Conservation (phyloP, 2,888 invertebrate species). For the Melipona beecheii region DNA sequence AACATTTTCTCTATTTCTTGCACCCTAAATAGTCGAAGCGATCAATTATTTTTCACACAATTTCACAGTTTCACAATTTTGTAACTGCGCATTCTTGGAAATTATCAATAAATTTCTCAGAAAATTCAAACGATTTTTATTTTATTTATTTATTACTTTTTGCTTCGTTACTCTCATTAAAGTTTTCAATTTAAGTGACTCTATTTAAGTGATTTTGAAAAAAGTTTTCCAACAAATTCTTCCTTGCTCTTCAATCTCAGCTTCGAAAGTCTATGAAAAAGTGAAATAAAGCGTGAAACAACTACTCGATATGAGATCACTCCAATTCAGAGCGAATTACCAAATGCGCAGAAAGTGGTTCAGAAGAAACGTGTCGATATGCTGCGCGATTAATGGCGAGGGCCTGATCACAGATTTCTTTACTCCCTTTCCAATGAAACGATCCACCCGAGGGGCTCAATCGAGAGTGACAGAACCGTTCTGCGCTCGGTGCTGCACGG, state of each 20-base stretch:
- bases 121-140: too few species aligned
- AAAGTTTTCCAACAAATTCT: background rate
- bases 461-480: conserved; percentile 69
- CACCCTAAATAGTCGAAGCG: too few species aligned
- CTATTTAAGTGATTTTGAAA: background rate
- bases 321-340: conserved; percentile 27
- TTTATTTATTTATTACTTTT: too few species aligned
- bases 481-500: conserved; percentile 57
- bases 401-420: conserved; percentile 41
- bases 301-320: too few species aligned
- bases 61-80: too few species aligned
- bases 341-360: conserved; percentile 47
- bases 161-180: too few species aligned
- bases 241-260: background rate
- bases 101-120: too few species aligned
- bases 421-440: conserved; percentile 58
- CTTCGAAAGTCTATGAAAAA: conserved; percentile 33
- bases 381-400: conserved; percentile 14
- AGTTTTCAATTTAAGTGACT: too few species aligned
- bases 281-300: conserved; percentile 23
- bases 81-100: too few species aligned
- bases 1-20: too few species aligned
- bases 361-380: background rate
- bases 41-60: too few species aligned
- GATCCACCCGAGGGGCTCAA: conserved; percentile 50